Percentiles rank a stretch among this genome's conserved stretches.
Evolutionary conservation across 1,140 invertebrate species (phyloP).

Genomic region (Drosophila kikkawai): DNA sequence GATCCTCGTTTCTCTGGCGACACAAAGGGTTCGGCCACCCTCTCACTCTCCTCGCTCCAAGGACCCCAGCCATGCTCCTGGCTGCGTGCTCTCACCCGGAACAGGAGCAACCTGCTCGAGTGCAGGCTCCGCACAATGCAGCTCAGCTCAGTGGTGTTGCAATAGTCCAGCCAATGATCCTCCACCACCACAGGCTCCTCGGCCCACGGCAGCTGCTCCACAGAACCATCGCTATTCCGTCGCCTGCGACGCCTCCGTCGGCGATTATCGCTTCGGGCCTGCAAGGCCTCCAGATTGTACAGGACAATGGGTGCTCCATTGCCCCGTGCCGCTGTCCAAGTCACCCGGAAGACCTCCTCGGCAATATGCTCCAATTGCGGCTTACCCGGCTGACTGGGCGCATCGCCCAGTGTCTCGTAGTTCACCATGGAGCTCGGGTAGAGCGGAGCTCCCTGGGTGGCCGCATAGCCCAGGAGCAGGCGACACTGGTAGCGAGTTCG

Average conservation of each 20-base stretch:
- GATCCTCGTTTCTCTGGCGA: constrained; percentile 84
- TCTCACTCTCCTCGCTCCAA: constrained; percentile 87
- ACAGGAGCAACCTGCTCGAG: constrained; percentile 88
- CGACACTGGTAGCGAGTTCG: constrained; percentile 91
- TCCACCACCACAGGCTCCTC: constrained; percentile 79
- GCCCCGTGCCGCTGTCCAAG: constrained; percentile 89
- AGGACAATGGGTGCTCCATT: constrained; percentile 88
- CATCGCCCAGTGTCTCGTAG: constrained; percentile 91
- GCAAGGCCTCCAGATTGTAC: constrained; percentile 88
- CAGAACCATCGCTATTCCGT: constrained; percentile 23
- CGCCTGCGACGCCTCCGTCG: constrained; percentile 7
- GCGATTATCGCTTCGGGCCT: constrained; percentile 42
- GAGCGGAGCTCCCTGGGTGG: constrained; percentile 87
- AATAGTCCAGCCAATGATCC: constrained; percentile 90
- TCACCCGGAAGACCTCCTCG: constrained; percentile 89
- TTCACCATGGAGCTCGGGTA: constrained; percentile 87
- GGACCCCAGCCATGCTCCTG: constrained; percentile 91
- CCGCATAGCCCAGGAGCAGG: constrained; percentile 89
- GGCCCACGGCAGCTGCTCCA: constrained; percentile 56
- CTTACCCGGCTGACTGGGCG: constrained; percentile 88
- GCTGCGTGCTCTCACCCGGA: constrained; percentile 92
- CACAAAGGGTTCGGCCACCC: constrained; percentile 85
- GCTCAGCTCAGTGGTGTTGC: constrained; percentile 92
- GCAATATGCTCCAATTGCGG: constrained; percentile 88
- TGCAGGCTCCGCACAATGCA: constrained; percentile 92